Evolutionary conservation across 23 tunicate genomes (phyloP).

Genomic region (Halocynthia roretzi): DNA sequence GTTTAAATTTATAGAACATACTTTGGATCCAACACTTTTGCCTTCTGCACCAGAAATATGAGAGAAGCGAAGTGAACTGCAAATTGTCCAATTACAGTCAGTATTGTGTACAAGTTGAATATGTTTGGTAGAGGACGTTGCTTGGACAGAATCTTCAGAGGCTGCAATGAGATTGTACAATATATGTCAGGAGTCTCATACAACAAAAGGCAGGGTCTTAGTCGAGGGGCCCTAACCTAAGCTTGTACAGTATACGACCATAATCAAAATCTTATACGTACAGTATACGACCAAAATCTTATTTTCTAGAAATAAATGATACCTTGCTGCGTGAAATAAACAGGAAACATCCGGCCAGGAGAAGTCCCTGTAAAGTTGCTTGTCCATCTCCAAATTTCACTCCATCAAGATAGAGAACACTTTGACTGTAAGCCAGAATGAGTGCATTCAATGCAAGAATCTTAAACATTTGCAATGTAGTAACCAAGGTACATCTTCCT

Average conservation of each 20-base stretch:
- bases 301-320: not conserved
- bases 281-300: no score
- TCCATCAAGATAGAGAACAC: slow-evolving; percentile 89
- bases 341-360: slow-evolving; percentile 95
- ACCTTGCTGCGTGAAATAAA: slow-evolving; percentile 97
- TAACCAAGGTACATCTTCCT: slow-evolving; percentile 96
- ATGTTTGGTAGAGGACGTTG: slow-evolving; percentile 96
- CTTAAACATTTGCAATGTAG: slow-evolving; percentile 96
- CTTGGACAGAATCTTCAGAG: slow-evolving; percentile 72
- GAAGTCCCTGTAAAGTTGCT: slow-evolving; percentile 88
- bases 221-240: no score
- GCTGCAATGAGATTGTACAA: slow-evolving; percentile 35
- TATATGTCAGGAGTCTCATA: not conserved
- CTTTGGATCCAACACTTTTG: slow-evolving; percentile 70
- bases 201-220: no score
- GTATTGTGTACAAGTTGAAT: slow-evolving; percentile 85
- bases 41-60: slow-evolving; percentile 54
- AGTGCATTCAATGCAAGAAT: slow-evolving; percentile 92
- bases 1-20: not conserved
- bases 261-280: no score
- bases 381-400: slow-evolving; percentile 98
- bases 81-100: slow-evolving; percentile 87
- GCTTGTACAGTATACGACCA: no score
- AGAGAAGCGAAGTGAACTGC: slow-evolving; percentile 82
- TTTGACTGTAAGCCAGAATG: slow-evolving; percentile 89